phyloP scores from a whole-genome alignment of 2,888 invertebrate genomes.

The Cheilosia pagana region DNA sequence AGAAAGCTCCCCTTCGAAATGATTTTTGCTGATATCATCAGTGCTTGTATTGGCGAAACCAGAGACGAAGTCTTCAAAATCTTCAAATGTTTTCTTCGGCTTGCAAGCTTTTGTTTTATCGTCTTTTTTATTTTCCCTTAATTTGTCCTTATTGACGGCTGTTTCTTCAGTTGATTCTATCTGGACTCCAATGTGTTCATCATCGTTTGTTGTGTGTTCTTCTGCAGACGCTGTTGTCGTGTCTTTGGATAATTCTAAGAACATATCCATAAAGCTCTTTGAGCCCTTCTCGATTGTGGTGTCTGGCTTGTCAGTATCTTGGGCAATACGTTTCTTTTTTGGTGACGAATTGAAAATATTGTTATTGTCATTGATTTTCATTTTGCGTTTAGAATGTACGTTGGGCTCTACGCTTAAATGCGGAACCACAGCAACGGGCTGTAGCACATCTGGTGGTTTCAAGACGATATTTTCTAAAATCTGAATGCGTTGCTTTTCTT shows the following conservation, averaged over 20 bases:
- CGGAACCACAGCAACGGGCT: background rate
- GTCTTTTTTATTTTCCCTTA: background rate
- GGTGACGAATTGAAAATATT: constrained; percentile 2
- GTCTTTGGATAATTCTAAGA: constrained; percentile 40
- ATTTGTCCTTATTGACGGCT: no score
- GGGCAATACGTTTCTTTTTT: constrained; percentile 7
- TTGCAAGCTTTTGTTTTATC: background rate
- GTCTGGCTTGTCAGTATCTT: background rate
- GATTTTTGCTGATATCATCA: background rate
- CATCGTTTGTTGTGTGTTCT: background rate
- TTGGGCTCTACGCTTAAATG: background rate
- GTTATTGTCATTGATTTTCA: constrained; percentile 8
- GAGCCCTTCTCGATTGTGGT: background rate
- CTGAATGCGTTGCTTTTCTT: background rate
- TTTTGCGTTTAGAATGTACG: background rate
- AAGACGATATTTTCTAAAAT: constrained; percentile 44
- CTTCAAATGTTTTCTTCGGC: constrained; percentile 8
- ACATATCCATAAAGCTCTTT: constrained; percentile 57
- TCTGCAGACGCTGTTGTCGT: background rate
- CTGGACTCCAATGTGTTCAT: background rate
- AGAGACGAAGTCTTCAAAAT: constrained; percentile 51
- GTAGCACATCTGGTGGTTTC: constrained; percentile 1
- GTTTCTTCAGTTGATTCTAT: background rate
- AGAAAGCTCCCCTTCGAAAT: background rate
- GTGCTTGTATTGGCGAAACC: background rate